A percentile compares a stretch with the other conserved stretches of the same genome.
phyloP scores from a whole-genome alignment of 2,888 invertebrate genomes.

The Ophion costatus region DNA sequence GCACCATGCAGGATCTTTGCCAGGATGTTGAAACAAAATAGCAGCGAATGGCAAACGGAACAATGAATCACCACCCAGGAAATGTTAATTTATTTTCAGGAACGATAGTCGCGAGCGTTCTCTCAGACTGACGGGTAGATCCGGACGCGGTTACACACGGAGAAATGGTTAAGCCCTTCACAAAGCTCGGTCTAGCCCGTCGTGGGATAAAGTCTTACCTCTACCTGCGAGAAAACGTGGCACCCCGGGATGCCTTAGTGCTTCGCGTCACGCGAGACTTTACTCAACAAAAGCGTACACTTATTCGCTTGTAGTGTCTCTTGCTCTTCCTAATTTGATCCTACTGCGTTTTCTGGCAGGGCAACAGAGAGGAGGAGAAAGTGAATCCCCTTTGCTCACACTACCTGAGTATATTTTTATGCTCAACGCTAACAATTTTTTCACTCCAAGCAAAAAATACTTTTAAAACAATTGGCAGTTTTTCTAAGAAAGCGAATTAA shows the following conservation, averaged over 20 bases:
- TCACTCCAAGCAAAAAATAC: too few species aligned
- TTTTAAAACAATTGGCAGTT: too few species aligned
- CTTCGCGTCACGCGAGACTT: conserved; percentile 57
- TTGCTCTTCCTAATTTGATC: conserved; percentile 27
- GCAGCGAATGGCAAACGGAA: conserved; percentile 64
- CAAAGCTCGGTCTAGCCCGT: conserved; percentile 21
- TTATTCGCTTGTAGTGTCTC: conserved; percentile 15
- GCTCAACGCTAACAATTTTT: background rate
- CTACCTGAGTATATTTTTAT: background rate
- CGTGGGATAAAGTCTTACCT: conserved; percentile 54
- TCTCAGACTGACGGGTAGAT: conserved; percentile 34
- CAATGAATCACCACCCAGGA: conserved; percentile 62
- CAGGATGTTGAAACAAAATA: conserved; percentile 64
- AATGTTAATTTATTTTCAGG: conserved; percentile 67
- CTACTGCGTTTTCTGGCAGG: background rate
- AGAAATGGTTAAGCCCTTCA: conserved; percentile 35
- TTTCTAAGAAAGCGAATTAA: too few species aligned
- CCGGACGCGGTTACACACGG: conserved; percentile 39
- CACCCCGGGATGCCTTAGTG: conserved; percentile 57
- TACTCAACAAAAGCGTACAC: conserved; percentile 29
- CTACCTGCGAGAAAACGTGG: conserved; percentile 25
- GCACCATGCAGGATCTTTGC: conserved; percentile 24
- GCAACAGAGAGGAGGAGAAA: background rate
- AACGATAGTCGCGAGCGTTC: conserved; percentile 58
- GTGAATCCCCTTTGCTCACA: background rate